phyloP scores from a whole-genome alignment of 2,888 invertebrate genomes.

The Drosophila anomalata region DNA sequence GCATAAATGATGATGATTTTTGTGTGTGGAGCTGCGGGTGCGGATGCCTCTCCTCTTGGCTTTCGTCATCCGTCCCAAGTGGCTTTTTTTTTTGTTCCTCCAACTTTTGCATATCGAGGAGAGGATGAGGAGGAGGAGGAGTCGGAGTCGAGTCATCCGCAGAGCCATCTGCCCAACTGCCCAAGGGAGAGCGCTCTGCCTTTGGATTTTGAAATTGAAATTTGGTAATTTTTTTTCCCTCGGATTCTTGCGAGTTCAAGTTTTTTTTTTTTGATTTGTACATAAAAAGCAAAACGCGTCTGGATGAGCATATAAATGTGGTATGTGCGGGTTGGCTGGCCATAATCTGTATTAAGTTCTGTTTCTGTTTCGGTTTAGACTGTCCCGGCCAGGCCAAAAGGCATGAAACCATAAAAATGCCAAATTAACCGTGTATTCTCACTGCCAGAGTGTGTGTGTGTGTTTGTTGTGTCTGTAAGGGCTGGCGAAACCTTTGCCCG shows the following conservation, averaged over 20 bases:
- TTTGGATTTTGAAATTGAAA: conserved; percentile 55
- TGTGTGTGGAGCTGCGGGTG: conserved; percentile 15
- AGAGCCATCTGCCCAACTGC: conserved; percentile 29
- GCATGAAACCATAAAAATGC: conserved; percentile 82
- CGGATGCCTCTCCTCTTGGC: conserved; percentile 33
- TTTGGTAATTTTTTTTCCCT: conserved; percentile 35
- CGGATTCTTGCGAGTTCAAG: conserved; percentile 27
- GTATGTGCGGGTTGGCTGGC: neutral
- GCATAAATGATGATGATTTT: conserved; percentile 79
- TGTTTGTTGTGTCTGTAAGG: conserved; percentile 33
- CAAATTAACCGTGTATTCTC: conserved; percentile 75
- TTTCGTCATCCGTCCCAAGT: conserved; percentile 69
- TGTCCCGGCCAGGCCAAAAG: conserved; percentile 52
- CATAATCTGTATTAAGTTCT: conserved; percentile 38
- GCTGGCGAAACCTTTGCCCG: conserved; percentile 60
- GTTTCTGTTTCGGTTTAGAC: conserved; percentile 35
- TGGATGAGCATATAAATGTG: neutral
- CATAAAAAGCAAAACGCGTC: conserved; percentile 28
- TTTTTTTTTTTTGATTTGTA: conserved; percentile 42
- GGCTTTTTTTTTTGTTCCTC: conserved; percentile 33
- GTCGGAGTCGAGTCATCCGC: neutral
- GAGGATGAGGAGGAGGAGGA: too few relatives aligned
- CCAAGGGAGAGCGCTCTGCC: conserved; percentile 49
- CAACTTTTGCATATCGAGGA: conserved; percentile 44
- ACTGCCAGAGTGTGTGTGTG: conserved; percentile 10